phyloP scores from a whole-genome alignment of 2,888 invertebrate species.

The Adelognathus sp. region DNA sequence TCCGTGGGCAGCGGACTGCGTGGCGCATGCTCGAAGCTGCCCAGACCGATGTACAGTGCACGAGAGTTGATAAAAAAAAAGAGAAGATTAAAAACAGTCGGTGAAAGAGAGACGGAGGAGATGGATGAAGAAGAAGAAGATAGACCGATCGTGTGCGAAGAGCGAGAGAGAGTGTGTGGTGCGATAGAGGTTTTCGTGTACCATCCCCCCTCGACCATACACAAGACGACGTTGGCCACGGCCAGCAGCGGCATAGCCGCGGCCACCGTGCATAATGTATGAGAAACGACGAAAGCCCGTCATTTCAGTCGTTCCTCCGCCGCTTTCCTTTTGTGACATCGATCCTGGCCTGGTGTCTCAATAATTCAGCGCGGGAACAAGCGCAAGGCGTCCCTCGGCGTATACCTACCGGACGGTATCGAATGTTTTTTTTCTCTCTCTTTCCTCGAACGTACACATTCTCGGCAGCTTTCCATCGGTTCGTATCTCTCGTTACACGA shows the following conservation, averaged over 20 bases:
- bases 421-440: slow-evolving; percentile 17
- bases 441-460: neutral
- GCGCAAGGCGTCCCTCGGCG: slow-evolving; percentile 74
- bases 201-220: slow-evolving; percentile 65
- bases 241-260: slow-evolving; percentile 67
- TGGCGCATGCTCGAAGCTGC: neutral
- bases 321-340: slow-evolving; percentile 80
- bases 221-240: slow-evolving; percentile 69
- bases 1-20: neutral
- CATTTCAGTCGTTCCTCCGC: slow-evolving; percentile 77
- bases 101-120: slow-evolving; percentile 8
- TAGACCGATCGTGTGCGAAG: neutral
- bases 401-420: slow-evolving; percentile 48
- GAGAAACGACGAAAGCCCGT: slow-evolving; percentile 78
- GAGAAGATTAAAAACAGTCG: neutral
- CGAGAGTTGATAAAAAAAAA: neutral
- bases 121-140: slow-evolving; percentile 36
- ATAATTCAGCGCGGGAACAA: slow-evolving; percentile 80
- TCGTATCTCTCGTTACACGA: slow-evolving; percentile 11
- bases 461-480: neutral
- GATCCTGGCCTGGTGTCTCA: slow-evolving; percentile 78
- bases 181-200: slow-evolving; percentile 65
- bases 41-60: neutral
- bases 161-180: slow-evolving; percentile 22
- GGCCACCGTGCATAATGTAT: slow-evolving; percentile 77